Percentiles rank a stretch among this genome's conserved stretches.
These are phyloP conservation scores for silkworm (Bombyx mori) DNA, from an alignment of 1,140 invertebrate species.

Conservation along the genomic window DNA sequence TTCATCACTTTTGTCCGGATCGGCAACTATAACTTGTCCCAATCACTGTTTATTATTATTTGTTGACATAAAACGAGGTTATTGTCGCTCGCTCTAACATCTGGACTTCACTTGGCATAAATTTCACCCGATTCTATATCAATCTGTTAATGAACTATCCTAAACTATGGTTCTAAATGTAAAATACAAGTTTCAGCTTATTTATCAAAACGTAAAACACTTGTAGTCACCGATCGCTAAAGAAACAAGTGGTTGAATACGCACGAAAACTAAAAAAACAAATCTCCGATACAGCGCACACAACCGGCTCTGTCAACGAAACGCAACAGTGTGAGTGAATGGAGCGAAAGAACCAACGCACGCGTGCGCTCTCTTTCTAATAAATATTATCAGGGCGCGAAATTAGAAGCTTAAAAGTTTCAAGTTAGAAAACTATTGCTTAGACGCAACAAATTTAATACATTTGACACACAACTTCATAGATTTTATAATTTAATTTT, in stretches of 20 bases:
- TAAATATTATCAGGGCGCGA: constrained; percentile 27
- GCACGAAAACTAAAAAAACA: constrained; percentile 43
- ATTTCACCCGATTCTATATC: constrained; percentile 39
- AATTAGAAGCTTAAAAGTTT: too few species aligned
- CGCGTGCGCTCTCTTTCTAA: constrained; percentile 26
- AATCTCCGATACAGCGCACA: constrained; percentile 32
- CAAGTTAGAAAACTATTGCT: too few species aligned
- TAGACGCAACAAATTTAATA: too few species aligned
- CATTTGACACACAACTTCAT: too few species aligned
- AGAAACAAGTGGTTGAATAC: constrained; percentile 34
- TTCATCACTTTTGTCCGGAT: constrained; percentile 53
- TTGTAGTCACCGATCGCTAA: constrained; percentile 40
- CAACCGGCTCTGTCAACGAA: constrained; percentile 26
- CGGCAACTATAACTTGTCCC: constrained; percentile 41
- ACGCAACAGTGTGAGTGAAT: constrained; percentile 60
- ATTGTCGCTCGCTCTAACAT: constrained; percentile 47
- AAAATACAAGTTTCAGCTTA: constrained; percentile 12
- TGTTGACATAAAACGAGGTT: constrained; percentile 62
- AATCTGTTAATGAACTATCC: too few species aligned
- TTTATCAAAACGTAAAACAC: constrained; percentile 24
- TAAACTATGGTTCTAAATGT: constrained; percentile 3
- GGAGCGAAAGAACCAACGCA: constrained; percentile 20
- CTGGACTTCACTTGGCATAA: constrained; percentile 40
- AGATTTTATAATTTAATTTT: too few species aligned
- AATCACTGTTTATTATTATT: constrained; percentile 62